Evolutionary conservation across 2,113 vertebrate species (phyloP).

Genomic region (Dicaeum eximium): DNA sequence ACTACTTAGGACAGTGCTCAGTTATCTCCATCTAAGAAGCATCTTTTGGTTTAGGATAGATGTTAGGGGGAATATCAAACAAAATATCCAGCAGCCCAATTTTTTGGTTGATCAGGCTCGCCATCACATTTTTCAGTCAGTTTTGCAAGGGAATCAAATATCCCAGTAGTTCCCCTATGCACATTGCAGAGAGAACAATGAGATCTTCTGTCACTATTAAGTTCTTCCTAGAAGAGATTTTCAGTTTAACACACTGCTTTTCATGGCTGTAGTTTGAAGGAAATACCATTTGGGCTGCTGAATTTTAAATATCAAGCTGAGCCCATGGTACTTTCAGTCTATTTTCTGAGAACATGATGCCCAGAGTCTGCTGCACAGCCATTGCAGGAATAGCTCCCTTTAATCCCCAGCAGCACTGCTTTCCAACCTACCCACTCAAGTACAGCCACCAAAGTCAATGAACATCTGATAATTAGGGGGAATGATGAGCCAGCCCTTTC

Average conservation of each 20-base stretch:
- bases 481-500: neutral
- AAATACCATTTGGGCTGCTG: neutral
- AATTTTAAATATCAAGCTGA: neutral
- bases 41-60: neutral
- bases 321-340: neutral
- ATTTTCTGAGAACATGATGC: neutral
- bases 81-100: neutral
- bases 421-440: neutral
- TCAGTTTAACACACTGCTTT: neutral
- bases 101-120: neutral
- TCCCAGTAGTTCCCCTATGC: neutral
- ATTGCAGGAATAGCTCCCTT: neutral
- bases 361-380: neutral
- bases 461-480: neutral
- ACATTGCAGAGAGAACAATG: neutral
- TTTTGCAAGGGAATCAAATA: neutral
- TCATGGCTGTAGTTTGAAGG: neutral
- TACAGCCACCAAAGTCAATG: neutral
- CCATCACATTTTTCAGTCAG: neutral
- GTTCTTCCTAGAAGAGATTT: neutral
- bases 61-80: neutral
- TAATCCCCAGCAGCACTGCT: neutral
- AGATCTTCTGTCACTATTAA: neutral
- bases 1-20: neutral
- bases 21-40: neutral